Base-by-base conservation (phyloP, 2,888 invertebrate genomes). In the Morpho deidamia region DNA sequence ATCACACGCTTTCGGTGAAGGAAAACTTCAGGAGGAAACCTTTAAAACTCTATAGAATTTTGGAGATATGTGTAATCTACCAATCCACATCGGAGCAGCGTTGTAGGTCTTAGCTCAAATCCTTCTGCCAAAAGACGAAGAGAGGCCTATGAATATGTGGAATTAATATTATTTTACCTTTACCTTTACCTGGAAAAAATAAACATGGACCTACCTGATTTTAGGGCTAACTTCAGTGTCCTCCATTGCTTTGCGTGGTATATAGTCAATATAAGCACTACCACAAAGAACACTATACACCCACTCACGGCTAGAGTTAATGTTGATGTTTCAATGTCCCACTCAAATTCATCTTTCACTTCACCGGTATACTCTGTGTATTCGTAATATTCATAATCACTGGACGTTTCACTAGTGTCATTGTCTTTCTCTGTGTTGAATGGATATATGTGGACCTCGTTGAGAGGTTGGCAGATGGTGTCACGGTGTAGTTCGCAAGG, bases 201-300 rank as follows among this genome's bases (percentile, higher is more conserved):
- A 23, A 23, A 23, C 23, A 23, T 1, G 5, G 23, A 23, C 23
- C 23, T 78, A 95, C 95, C 95, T 84, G 94, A 93, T 76, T 94
- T 94, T 67, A 95, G 92, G 70, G 94, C 94, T 71, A 92, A 92
- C 82, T 95, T 95, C 74, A 95, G 92, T 72, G 93, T 91, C 76
- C 92, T 92, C 95, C 95, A 95, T 78, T 95, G 95, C 71, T 92
- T 92, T 67, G 94, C 94, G 75, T 95, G 95, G 70, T 95, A 92
- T 68, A 95, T 83, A 65, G 95, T 94, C 76, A 95, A 93, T 70
- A 93, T 91, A 65, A 94, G 92, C 74, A 95, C 94, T 63, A 94
- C 94, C 68, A 94, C 87, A 89, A 95, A 95, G 90, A 95, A 95
- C 73, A 95, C 89, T 56, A 95, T 90, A 88, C 95, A 95, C 61